Conservation (phyloP, 2,113 vertebrate genomes). For the Echinops telfairi region DNA sequence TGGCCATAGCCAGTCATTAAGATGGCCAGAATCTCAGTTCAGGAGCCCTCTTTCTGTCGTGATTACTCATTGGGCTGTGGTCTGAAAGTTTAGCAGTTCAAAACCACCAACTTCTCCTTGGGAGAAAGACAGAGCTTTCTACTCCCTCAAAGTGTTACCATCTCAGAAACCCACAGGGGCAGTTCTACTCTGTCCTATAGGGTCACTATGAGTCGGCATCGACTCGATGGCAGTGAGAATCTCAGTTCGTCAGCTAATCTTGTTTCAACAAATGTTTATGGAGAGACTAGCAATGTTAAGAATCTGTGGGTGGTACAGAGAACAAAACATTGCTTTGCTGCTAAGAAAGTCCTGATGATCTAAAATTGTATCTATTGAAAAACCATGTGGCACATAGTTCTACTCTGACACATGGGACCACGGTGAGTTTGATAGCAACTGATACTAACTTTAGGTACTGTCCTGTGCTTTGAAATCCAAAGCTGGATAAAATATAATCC, state of each 20-base stretch:
- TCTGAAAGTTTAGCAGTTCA: too few species aligned
- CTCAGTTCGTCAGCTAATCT: constrained; percentile 62
- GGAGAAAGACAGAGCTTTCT: too few species aligned
- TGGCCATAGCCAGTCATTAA: constrained; percentile 60
- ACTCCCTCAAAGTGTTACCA: too few species aligned
- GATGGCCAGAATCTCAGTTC: constrained; percentile 39
- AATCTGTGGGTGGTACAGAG: not conserved
- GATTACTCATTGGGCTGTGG: too few species aligned
- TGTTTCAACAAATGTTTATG: constrained; percentile 63
- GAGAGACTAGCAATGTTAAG: constrained; percentile 14
- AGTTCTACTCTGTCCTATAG: too few species aligned
- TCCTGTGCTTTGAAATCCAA: constrained; percentile 45
- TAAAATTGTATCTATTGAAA: not conserved
- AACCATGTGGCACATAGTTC: not conserved
- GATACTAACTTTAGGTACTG: constrained; percentile 22
- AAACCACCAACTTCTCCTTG: too few species aligned
- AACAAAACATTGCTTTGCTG: not conserved
- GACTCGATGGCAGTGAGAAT: too few species aligned
- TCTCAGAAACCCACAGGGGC: too few species aligned
- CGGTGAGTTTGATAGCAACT: not conserved
- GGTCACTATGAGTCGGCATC: too few species aligned
- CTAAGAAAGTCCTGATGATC: not conserved
- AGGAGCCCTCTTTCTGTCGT: too few species aligned
- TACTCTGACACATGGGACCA: not conserved
- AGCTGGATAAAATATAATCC: constrained; percentile 21